Evolutionary conservation across 1,140 invertebrate genomes (phyloP).

Genomic region (Pseudomyrmex pallidus): DNA sequence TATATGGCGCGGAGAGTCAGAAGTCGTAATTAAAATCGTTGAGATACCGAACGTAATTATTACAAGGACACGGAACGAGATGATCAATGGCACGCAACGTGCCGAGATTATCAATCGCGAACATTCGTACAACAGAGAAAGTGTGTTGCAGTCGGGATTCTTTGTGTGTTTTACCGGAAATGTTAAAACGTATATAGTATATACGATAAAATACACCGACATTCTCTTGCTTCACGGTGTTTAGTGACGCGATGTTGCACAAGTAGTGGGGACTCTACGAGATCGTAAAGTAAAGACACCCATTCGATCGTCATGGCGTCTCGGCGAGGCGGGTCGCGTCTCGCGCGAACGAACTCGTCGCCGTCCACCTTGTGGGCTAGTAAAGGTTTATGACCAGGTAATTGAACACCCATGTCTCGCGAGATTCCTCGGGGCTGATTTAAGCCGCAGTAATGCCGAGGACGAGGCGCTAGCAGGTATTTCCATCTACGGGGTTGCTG

Average conservation of each 20-base stretch:
- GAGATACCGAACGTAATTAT: background rate
- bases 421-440: conserved; percentile 76
- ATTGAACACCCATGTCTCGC: conserved; percentile 78
- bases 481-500: conserved; percentile 69
- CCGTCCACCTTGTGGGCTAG: conserved; percentile 71
- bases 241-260: conserved; percentile 52
- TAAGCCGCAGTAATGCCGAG: conserved; percentile 75
- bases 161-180: background rate
- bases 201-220: conserved; percentile 63
- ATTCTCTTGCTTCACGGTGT: conserved; percentile 66
- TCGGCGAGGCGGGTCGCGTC: conserved; percentile 64
- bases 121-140: background rate
- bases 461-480: conserved; percentile 68
- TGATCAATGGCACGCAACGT: background rate
- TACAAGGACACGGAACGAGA: background rate
- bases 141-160: background rate
- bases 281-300: conserved; percentile 71
- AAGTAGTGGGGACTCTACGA: conserved; percentile 66
- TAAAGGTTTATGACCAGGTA: conserved; percentile 78
- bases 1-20: background rate
- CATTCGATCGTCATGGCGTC: conserved; percentile 71
- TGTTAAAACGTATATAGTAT: conserved; percentile 65
- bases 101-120: background rate
- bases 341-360: conserved; percentile 70
- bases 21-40: conserved; percentile 33